Evolutionary conservation across 1,140 invertebrate genomes (phyloP), one percentile per base, ranked within the genome.

Genomic region (Drosophila orosa): DNA sequence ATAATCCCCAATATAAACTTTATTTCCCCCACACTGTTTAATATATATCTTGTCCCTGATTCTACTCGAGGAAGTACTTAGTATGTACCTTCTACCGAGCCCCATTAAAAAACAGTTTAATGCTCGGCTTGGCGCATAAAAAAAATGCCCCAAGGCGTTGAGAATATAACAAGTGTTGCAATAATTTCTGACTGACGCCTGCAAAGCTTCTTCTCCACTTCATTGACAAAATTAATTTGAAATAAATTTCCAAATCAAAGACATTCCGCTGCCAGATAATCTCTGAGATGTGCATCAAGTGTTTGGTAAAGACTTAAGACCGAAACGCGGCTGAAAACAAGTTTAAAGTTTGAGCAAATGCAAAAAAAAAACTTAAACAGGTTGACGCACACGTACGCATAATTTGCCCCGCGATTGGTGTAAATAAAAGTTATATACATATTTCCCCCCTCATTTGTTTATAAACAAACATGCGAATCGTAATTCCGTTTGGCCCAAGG

Each of bases 391-490:
- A 48, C 27, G 59, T n/a, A 42, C 12, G 48, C 47, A 67, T 69
- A 37, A 67, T 69, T 68, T 67, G 62, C 29, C 9, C 29, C 29
- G 19, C 31, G 31, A 24, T 45, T n/a, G 12, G 6, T 72, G 65
- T 71, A 71, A 57, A 72, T 58, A 72, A 58, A 39, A 29, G 25
- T 29, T 40, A 37, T 45, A 22, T 25, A 29, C 19, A 40, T 39
- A 24, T 44, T 50, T 52, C 12, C 29, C 44, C n/a, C 35, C n/a
- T n/a, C 24, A 45, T 37, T 71, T 71, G 48, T 57, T 68, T 56
- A 37, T 33, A 56, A 47, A 69, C 50, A 69, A 71, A 58, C 50
- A 71, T 25, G 67, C 66, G 35, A 58, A 72, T 48, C 68, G 68
- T 48, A 48, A 47, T 69, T 35, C 65, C 52, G 63, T 24, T 24